Evolutionary conservation across 1,140 invertebrate genomes (phyloP), one percentile per base, ranked within the genome.

Genomic region (Pseudobourletiella spinata): DNA sequence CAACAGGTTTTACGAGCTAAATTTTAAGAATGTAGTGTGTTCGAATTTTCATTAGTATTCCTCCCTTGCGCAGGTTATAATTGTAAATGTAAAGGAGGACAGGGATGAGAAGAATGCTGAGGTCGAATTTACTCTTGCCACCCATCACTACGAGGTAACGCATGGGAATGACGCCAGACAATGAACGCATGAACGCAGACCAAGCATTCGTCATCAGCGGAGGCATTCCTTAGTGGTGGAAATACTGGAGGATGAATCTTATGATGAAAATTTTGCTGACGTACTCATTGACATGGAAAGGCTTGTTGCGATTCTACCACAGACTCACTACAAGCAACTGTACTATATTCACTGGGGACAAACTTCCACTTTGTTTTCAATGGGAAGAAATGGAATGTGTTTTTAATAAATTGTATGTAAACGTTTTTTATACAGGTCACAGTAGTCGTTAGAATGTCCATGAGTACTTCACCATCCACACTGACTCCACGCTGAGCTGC

Each of bases 391-490:
- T 95, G 89, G 84, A 76, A 79, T 48, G 75, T 84, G 25, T 72
- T 97, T 0, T 94, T 88, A 67, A 93, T 88, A 3, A 91, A 73
- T 72, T 89, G 84, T 71, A 85, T 83, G 0, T 87, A 84, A 25
- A 97, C 76, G 75, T 97, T 89, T 71, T 90, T 87, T 16, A 91
- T 86, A 14, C 86, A 84, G 4, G 88, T 90, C 11, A 92, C 91
- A 22, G 91, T 87, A 73, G 97, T 89, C 64, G 97, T 95, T 1
- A 93, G 91, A 3, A 68, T 43, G 18, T 59, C 59, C 8, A 71
- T 56, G 11, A 70, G 48, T 35, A 63, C 56, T 20, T 72, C 83
- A 51, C 88, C 84, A 51, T 80, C 74, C 29, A 83, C 48, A 29
- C 24, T 56, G 6, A 70, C 80, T 48, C 80, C 80, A 26, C 83